These are phyloP conservation scores for Apostichopus leukothele DNA, from an alignment of 53 echinoderm and acorn worm genomes.

Conservation along the genomic window DNA sequence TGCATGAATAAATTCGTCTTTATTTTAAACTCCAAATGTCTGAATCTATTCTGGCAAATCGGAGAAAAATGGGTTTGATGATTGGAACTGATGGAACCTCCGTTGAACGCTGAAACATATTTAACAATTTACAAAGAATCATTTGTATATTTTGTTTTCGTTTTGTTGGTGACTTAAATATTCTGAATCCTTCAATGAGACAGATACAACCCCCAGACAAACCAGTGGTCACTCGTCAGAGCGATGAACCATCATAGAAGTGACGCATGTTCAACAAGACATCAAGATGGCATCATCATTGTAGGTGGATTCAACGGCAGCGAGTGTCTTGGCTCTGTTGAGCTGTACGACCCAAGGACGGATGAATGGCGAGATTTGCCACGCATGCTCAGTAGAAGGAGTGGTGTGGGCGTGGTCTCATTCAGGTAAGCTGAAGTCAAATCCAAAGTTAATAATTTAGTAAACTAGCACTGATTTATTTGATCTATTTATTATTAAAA, in stretches of 20 bases:
- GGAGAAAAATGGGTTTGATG: not conserved
- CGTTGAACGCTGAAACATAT: not conserved
- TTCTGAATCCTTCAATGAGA: not conserved
- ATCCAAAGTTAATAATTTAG: no score
- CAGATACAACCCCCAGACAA: constrained; percentile 70
- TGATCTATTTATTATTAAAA: no score
- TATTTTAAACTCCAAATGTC: no score
- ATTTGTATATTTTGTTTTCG: not conserved
- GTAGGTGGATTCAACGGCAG: constrained; percentile 96
- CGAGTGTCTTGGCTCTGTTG: constrained; percentile 92
- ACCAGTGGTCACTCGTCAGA: constrained; percentile 86
- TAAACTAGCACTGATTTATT: no score
- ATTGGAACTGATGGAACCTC: not conserved
- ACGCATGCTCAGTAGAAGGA: constrained; percentile 90
- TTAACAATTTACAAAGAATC: not conserved
- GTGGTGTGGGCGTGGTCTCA: constrained; percentile 89
- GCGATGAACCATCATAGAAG: constrained; percentile 96
- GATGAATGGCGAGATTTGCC: constrained; percentile 91
- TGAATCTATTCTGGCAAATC: not conserved
- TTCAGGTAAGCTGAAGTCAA: constrained; percentile 56
- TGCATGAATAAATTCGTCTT: no score
- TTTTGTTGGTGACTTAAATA: not conserved
- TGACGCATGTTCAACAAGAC: constrained; percentile 77
- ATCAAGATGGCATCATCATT: constrained; percentile 74
- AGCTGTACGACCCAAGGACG: constrained; percentile 74